Conservation (phyloP, 2,113 vertebrate species). For the Pygoscelis adeliae region DNA sequence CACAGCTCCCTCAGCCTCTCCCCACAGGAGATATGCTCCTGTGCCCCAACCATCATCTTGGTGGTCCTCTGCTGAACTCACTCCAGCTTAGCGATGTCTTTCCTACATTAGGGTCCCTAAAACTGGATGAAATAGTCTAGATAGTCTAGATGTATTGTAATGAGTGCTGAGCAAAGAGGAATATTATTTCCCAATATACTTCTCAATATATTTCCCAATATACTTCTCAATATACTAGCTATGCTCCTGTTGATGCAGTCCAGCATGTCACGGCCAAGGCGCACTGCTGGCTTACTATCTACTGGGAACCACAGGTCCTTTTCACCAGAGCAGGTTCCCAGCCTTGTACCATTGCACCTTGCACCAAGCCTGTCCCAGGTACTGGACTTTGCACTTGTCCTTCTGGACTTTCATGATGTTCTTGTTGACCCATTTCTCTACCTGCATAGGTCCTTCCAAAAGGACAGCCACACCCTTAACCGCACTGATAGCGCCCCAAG, state of each 20-base stretch:
- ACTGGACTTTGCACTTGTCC: neutral
- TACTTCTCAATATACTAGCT: neutral
- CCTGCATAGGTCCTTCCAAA: neutral
- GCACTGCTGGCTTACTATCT: neutral
- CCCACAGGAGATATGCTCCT: neutral
- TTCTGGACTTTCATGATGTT: neutral
- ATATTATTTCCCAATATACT: neutral
- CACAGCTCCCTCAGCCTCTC: neutral
- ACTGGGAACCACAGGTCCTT: neutral
- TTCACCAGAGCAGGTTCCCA: neutral
- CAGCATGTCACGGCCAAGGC: neutral
- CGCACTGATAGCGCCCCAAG: neutral
- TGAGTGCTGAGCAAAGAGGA: neutral
- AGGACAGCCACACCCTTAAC: neutral
- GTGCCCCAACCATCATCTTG: neutral
- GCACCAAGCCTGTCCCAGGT: neutral
- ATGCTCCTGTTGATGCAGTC: neutral
- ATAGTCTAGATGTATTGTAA: neutral
- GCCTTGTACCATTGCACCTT: neutral
- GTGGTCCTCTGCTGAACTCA: neutral
- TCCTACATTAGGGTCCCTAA: neutral
- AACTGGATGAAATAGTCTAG: neutral
- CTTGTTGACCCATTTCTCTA: neutral
- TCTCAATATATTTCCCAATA: neutral
- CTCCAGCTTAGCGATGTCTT: neutral